A percentile compares a stretch with the other conserved stretches of the same genome.
These are phyloP conservation scores for Charadrius vociferus DNA, from an alignment of 2,113 vertebrate species.

Conservation along the genomic window DNA sequence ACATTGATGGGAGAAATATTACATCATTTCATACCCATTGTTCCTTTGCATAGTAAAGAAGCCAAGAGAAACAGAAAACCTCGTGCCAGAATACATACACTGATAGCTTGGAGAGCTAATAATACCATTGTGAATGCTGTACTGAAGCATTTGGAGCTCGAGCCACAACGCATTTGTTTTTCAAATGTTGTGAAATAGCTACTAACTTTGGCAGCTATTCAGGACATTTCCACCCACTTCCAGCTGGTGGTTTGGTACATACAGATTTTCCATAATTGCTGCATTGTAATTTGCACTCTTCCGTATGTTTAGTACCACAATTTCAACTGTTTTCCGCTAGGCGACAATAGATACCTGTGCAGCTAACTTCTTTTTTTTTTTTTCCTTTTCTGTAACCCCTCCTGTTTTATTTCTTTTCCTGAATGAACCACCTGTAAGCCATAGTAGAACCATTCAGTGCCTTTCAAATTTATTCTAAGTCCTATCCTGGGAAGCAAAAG, in stretches of 20 bases:
- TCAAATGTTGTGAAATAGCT: constrained; percentile 73
- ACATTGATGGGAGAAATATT: not conserved
- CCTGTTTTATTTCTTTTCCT: not conserved
- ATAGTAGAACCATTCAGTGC: not conserved
- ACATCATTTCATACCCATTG: constrained; percentile 40
- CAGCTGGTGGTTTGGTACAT: constrained; percentile 61
- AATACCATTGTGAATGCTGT: constrained; percentile 50
- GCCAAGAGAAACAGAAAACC: constrained; percentile 53
- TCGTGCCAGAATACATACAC: constrained; percentile 32
- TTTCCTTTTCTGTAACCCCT: not conserved
- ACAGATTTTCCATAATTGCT: constrained; percentile 48
- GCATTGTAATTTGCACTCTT: constrained; percentile 24
- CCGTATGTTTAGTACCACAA: constrained; percentile 1
- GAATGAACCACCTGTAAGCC: constrained; percentile 7
- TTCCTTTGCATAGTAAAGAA: constrained; percentile 34
- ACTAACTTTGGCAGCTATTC: constrained; percentile 69
- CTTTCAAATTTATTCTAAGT: not conserved
- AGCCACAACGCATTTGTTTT: constrained; percentile 60
- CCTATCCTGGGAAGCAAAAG: not conserved
- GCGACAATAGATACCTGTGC: constrained; percentile 58
- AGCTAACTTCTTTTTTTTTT: not conserved
- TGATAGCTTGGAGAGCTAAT: constrained; percentile 48
- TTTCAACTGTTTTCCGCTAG: constrained; percentile 39
- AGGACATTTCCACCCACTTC: constrained; percentile 69
- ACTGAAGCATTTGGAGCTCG: constrained; percentile 37